Evolutionary conservation across 2,113 vertebrate genomes (phyloP).

Genomic region (Festucalex cinctus): DNA sequence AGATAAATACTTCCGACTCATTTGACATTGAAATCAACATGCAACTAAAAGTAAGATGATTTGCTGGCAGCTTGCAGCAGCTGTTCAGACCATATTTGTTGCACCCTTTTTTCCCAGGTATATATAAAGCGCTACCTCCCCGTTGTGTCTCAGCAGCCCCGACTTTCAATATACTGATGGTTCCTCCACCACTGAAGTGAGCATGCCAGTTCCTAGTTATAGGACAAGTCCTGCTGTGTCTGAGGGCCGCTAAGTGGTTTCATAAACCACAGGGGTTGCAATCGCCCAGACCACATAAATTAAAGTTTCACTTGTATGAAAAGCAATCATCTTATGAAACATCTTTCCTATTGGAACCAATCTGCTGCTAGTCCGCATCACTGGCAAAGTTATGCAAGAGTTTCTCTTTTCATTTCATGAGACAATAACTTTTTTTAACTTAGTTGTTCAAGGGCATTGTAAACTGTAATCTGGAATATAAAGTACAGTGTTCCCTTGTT

Average conservation of each 20-base stretch:
- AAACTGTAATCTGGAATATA: background rate
- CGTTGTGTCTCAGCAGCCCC: background rate
- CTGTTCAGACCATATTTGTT: background rate
- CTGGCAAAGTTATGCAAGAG: background rate
- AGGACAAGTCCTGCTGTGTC: background rate
- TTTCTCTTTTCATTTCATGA: background rate
- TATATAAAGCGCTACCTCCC: background rate
- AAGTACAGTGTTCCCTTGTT: no score
- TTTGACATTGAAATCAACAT: background rate
- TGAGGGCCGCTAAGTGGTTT: background rate
- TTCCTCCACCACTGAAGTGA: background rate
- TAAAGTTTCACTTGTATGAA: background rate
- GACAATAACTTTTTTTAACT: background rate
- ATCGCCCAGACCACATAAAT: conserved; percentile 1
- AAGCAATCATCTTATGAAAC: background rate
- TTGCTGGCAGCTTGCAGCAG: background rate
- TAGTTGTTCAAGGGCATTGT: background rate
- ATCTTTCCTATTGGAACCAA: background rate
- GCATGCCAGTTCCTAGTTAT: background rate
- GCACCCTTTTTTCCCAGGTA: background rate
- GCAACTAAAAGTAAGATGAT: background rate
- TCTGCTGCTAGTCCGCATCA: background rate
- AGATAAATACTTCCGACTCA: background rate
- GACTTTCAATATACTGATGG: background rate
- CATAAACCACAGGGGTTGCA: background rate